Conservation (phyloP, 2,888 invertebrate species). For the Nycteola revayana region DNA sequence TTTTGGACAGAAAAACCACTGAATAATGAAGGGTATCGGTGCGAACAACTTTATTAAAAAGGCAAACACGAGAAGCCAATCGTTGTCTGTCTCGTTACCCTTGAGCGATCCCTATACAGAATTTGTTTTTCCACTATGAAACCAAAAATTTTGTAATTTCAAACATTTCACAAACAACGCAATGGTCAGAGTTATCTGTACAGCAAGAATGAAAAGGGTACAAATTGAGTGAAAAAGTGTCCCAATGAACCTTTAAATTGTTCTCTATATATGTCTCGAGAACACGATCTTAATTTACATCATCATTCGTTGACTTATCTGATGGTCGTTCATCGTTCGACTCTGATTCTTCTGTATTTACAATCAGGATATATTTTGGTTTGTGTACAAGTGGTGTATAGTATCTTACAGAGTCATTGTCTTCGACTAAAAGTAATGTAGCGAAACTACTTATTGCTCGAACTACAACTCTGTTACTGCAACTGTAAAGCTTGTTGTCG, state of each 20-base stretch:
- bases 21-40: constrained; percentile 64
- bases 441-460: constrained; percentile 50
- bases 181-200: constrained; percentile 29
- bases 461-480: constrained; percentile 70
- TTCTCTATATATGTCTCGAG: constrained; percentile 52
- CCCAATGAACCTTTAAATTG: constrained; percentile 61
- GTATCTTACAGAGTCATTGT: constrained; percentile 47
- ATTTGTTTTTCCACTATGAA: constrained; percentile 43
- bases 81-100: constrained; percentile 54
- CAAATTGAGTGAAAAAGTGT: constrained; percentile 65
- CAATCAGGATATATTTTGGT: constrained; percentile 47
- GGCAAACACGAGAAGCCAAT: constrained; percentile 56
- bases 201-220: constrained; percentile 49
- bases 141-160: constrained; percentile 40
- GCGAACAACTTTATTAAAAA: constrained; percentile 70
- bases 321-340: constrained; percentile 40
- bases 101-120: constrained; percentile 50
- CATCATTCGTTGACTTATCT: constrained; percentile 51
- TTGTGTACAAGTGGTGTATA: constrained; percentile 45
- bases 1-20: constrained; percentile 56
- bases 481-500: constrained; percentile 64
- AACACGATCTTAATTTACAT: constrained; percentile 52
- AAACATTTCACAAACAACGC: constrained; percentile 39
- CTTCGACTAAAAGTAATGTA: constrained; percentile 53
- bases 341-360: constrained; percentile 47